These are phyloP conservation scores for Hexactinellida sp. DNA, from an alignment of 37 sponge, comb jelly and placozoan genomes.

Conservation along the genomic window DNA sequence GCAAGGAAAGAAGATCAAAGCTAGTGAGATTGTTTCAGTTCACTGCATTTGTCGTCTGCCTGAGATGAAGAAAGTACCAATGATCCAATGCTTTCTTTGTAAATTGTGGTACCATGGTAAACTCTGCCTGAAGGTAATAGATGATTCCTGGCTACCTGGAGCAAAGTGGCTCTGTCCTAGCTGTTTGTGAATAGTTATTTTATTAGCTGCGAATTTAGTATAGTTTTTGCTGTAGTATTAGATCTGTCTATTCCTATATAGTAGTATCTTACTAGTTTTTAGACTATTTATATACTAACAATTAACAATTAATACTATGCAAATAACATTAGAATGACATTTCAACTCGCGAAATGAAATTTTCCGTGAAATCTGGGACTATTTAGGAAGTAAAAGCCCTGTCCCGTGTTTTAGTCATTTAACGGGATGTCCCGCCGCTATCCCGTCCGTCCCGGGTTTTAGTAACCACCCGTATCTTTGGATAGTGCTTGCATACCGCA, in stretches of 20 bases:
- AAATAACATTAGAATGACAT: neutral
- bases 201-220: neutral
- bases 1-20: neutral
- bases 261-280: neutral
- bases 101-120: constrained; percentile 3
- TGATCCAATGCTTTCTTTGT: neutral
- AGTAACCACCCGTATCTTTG: neutral
- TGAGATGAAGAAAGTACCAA: neutral
- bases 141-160: neutral
- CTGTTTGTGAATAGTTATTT: neutral
- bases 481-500: too few species aligned
- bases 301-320: neutral
- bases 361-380: neutral
- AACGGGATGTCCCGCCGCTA: constrained; percentile 1
- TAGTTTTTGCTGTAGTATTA: neutral
- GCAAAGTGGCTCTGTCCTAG: constrained; percentile 4
- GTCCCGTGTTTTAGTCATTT: neutral
- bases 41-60: neutral
- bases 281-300: neutral
- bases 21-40: neutral
- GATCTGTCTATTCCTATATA: neutral
- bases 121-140: neutral
- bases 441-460: constrained; percentile 16
- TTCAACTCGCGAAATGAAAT: neutral
- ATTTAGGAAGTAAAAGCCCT: neutral